Conservation (phyloP, 2,888 invertebrate species). For the Ephialtes manifestator region DNA sequence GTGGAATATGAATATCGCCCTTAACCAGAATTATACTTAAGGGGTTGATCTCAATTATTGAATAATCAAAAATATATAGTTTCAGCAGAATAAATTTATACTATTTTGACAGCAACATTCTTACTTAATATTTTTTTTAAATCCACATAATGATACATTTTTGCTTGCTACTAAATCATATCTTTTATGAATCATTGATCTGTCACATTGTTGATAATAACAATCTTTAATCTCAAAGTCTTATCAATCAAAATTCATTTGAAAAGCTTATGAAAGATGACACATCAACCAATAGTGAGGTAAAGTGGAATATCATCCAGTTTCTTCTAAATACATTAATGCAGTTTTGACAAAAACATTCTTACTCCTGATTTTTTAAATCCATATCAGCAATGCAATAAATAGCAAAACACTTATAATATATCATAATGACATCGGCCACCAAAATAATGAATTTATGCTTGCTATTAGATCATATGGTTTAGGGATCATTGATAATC, state of each 20-base stretch:
- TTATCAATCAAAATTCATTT: neutral
- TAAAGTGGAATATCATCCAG: neutral
- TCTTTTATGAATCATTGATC: neutral
- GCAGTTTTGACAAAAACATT: neutral
- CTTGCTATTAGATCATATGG: neutral
- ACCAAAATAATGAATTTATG: neutral
- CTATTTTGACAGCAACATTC: neutral
- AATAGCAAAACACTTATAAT: neutral
- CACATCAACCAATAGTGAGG: neutral
- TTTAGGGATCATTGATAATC: too few relatives aligned
- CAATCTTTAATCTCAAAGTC: neutral
- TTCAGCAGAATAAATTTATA: neutral
- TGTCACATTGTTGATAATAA: neutral
- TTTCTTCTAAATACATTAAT: neutral
- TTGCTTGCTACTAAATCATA: neutral
- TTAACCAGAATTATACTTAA: constrained; percentile 97
- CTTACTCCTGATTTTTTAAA: neutral
- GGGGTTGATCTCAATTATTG: constrained; percentile 94
- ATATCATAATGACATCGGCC: neutral
- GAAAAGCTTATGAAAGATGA: neutral
- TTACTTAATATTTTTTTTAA: neutral
- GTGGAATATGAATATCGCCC: constrained; percentile 90
- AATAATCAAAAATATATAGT: neutral
- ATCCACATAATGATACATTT: neutral
- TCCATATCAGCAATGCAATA: neutral